phyloP scores from a whole-genome alignment of 2,113 vertebrate species.

The Sisor rabdophorus region DNA sequence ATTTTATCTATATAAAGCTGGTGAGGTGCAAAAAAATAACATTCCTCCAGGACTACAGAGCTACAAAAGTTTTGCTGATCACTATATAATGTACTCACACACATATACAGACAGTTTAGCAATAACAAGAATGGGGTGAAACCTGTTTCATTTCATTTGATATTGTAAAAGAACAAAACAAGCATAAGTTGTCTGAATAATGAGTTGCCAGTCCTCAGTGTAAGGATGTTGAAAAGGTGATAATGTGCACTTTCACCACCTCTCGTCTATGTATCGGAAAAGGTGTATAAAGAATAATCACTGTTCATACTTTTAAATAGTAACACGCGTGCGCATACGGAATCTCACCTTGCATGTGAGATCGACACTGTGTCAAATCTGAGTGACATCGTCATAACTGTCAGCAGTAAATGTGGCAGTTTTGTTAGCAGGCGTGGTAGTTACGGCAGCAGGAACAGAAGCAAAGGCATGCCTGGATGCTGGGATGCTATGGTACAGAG shows the following conservation, averaged over 20 bases:
- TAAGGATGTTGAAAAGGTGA: constrained; percentile 7
- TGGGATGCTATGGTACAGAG: constrained; percentile 23
- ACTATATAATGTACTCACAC: not conserved
- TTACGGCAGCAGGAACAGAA: constrained; percentile 20
- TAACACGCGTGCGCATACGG: not conserved
- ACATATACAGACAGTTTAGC: not conserved
- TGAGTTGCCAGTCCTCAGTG: not conserved
- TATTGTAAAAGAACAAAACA: not conserved
- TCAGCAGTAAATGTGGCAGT: constrained; percentile 13
- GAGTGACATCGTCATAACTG: not conserved
- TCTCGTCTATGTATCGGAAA: constrained; percentile 3
- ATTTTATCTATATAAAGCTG: too few relatives aligned
- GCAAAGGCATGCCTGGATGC: constrained; percentile 9
- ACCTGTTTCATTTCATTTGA: not conserved
- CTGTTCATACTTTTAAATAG: constrained; percentile 1
- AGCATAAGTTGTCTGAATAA: not conserved
- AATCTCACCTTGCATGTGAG: not conserved
- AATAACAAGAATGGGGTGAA: not conserved
- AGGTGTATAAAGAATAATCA: not conserved
- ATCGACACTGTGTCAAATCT: constrained; percentile 8
- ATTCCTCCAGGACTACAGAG: too few relatives aligned
- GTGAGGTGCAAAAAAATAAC: too few relatives aligned
- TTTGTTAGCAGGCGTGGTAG: constrained; percentile 30
- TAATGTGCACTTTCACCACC: not conserved
- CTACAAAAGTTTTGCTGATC: not conserved